Evolutionary conservation across 2,888 invertebrate species (phyloP).

Genomic region (Cheilosia pagana): DNA sequence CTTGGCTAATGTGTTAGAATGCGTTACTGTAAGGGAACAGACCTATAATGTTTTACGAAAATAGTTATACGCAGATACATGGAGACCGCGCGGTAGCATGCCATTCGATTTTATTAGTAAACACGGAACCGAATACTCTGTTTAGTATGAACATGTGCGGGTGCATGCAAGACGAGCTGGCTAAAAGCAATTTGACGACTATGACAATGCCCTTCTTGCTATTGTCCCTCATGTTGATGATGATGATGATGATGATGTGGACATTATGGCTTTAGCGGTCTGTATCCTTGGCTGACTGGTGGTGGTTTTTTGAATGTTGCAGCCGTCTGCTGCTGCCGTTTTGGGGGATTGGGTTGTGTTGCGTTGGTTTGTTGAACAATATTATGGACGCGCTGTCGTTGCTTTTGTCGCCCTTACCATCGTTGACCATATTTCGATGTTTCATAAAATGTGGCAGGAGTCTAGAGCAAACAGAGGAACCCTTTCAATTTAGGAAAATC

Average conservation of each 20-base stretch:
- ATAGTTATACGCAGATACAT: neutral
- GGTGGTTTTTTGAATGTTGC: constrained; percentile 36
- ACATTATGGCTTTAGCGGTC: constrained; percentile 71
- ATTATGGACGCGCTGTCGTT: constrained; percentile 43
- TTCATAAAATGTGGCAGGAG: constrained; percentile 36
- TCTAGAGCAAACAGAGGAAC: constrained; percentile 34
- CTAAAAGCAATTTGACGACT: constrained; percentile 70
- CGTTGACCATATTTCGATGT: constrained; percentile 50
- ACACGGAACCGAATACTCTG: neutral
- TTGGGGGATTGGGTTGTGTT: constrained; percentile 65
- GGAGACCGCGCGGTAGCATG: constrained; percentile 16
- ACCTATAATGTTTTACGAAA: constrained; percentile 8
- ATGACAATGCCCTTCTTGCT: constrained; percentile 62
- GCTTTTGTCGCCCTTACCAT: constrained; percentile 8
- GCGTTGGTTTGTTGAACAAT: constrained; percentile 60
- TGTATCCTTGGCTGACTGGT: constrained; percentile 52
- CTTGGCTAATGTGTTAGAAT: too few species aligned
- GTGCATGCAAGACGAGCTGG: constrained; percentile 29
- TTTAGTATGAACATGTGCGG: constrained; percentile 2
- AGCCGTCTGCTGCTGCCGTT: constrained; percentile 48
- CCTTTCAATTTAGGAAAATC: constrained; percentile 69
- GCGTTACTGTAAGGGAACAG: too few species aligned
- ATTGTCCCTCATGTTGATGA: constrained; percentile 47
- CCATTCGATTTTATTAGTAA: constrained; percentile 26
- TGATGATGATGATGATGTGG: constrained; percentile 63